Percentiles rank a stretch among this genome's conserved stretches.
These are phyloP conservation scores for Zenarchopterus dispar DNA, from an alignment of 2,797 vertebrate genomes.

Conservation along the genomic window DNA sequence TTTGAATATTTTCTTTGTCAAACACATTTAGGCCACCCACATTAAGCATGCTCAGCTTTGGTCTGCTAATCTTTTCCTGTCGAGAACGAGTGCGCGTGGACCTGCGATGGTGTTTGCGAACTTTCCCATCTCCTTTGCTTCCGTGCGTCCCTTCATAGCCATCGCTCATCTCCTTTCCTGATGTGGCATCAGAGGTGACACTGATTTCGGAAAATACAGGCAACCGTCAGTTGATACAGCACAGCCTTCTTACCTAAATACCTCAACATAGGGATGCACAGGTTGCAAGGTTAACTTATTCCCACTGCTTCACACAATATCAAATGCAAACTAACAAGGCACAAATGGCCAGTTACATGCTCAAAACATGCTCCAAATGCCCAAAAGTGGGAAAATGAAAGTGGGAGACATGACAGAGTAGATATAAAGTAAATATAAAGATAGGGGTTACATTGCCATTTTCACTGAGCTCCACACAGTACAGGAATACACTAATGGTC, in stretches of 20 bases:
- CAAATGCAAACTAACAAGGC: not conserved
- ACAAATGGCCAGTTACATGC: not conserved
- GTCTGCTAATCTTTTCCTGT: slow-evolving; percentile 90
- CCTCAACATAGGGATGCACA: not conserved
- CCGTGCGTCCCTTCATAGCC: slow-evolving; percentile 88
- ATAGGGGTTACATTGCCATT: not conserved
- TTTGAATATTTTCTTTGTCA: not conserved
- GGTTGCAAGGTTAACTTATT: not conserved
- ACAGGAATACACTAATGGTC: not conserved
- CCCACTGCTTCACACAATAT: not conserved
- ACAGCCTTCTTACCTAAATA: not conserved
- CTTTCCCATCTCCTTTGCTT: slow-evolving; percentile 87
- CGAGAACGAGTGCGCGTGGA: slow-evolving; percentile 91
- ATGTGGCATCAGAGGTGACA: slow-evolving; percentile 89
- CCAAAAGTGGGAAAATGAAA: slow-evolving; percentile 1
- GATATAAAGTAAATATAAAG: not conserved
- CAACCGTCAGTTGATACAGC: not conserved
- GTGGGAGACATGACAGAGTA: not conserved
- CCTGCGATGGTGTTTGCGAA: slow-evolving; percentile 91
- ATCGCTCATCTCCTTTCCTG: slow-evolving; percentile 95
- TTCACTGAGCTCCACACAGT: not conserved
- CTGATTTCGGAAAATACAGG: slow-evolving; percentile 56
- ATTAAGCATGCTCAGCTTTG: slow-evolving; percentile 95
- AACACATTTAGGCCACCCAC: slow-evolving; percentile 77
- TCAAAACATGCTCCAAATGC: not conserved